Evolutionary conservation across 2,797 vertebrate genomes (phyloP).

Genomic region (Nannoperca australis): DNA sequence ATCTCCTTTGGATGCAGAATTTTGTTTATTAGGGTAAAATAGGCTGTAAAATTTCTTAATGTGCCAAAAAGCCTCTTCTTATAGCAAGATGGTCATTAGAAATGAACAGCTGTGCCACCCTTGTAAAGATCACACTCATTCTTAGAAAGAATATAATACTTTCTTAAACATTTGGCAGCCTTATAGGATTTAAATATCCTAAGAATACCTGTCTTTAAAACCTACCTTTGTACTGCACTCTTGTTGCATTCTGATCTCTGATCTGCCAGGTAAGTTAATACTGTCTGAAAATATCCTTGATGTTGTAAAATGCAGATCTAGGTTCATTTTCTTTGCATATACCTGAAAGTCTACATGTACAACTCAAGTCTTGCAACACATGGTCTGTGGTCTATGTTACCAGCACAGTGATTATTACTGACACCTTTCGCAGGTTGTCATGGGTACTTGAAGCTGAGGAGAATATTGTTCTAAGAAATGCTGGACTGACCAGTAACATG

Average conservation of each 20-base stretch:
- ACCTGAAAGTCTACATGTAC: not conserved
- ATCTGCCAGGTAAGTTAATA: not conserved
- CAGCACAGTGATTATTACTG: not conserved
- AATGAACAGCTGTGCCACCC: not conserved
- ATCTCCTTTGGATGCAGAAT: not conserved
- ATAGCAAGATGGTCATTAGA: not conserved
- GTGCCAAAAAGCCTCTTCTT: not conserved
- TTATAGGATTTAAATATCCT: too few relatives aligned
- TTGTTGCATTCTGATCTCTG: not conserved
- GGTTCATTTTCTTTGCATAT: not conserved
- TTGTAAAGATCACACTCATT: not conserved
- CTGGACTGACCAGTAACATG: conserved; percentile 48
- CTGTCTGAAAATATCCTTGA: not conserved
- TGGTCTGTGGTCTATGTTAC: not conserved
- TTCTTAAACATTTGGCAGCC: not conserved
- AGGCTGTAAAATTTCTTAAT: too few relatives aligned
- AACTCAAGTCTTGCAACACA: not conserved
- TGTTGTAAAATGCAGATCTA: not conserved
- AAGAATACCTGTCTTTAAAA: not conserved
- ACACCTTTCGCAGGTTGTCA: conserved; percentile 29
- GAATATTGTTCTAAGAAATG: conserved; percentile 24
- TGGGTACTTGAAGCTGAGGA: conserved; percentile 15
- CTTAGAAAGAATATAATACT: not conserved
- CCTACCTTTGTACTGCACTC: not conserved
- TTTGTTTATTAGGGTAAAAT: not conserved